Evolutionary conservation across 2,113 vertebrate genomes (phyloP).

Genomic region (Oxyruncus cristatus): DNA sequence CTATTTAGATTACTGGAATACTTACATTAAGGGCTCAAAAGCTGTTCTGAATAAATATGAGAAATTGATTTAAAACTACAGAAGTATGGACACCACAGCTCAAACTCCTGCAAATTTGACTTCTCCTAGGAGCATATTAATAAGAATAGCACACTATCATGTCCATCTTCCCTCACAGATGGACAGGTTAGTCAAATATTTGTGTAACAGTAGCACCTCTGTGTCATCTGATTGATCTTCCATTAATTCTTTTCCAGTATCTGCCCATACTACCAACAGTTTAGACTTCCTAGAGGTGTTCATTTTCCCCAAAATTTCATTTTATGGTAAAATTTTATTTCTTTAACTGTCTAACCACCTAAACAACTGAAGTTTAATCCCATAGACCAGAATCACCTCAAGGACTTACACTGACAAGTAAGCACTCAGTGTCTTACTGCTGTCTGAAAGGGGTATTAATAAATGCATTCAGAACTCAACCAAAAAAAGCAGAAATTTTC

Average conservation of each 20-base stretch:
- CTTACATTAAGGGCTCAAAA: background rate
- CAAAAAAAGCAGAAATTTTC: background rate
- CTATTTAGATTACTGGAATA: background rate
- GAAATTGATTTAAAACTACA: background rate
- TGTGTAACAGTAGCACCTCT: background rate
- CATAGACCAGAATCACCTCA: background rate
- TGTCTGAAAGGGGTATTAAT: background rate
- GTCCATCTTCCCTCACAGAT: background rate
- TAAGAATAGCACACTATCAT: background rate
- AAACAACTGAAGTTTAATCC: background rate
- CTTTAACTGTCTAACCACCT: background rate
- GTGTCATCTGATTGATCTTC: slow-evolving; percentile 72
- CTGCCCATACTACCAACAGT: slow-evolving; percentile 50
- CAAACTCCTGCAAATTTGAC: background rate
- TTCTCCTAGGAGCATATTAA: background rate
- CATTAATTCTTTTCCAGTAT: slow-evolving; percentile 75
- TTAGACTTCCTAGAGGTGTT: slow-evolving; percentile 50
- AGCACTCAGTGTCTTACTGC: background rate
- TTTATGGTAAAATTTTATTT: background rate
- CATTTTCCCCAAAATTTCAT: slow-evolving; percentile 40
- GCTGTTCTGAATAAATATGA: background rate
- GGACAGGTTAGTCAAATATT: background rate
- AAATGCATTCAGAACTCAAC: background rate
- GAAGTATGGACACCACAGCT: background rate
- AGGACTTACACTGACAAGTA: background rate